Evolutionary conservation across 92 coral and sea anemone genomes (phyloP).

Genomic region (Isaurus tuberculatus): DNA sequence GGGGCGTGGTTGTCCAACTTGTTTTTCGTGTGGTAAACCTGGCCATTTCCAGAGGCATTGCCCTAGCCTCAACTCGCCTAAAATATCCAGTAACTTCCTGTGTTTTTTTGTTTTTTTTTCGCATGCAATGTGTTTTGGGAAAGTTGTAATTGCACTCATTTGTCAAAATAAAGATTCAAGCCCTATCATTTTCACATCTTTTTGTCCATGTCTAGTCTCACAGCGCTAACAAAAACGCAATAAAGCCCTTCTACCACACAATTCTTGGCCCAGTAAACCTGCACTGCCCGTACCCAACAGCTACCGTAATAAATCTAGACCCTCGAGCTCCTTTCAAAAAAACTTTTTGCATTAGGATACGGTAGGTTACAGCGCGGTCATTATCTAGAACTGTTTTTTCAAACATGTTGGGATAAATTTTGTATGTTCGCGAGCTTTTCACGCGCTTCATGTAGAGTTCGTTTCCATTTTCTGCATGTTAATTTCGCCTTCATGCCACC

Average conservation of each 20-base stretch:
- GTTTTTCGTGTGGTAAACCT: background rate
- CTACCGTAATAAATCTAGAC: too few relatives aligned
- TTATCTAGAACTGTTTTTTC: too few relatives aligned
- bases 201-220: background rate
- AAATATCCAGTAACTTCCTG: background rate
- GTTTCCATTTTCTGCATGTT: background rate
- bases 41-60: slow-evolving; percentile 1
- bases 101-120: background rate
- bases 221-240: background rate
- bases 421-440: background rate
- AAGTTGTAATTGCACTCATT: background rate
- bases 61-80: background rate
- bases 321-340: background rate
- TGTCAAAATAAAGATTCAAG: background rate
- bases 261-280: background rate
- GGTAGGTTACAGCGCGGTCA: too few relatives aligned
- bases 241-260: background rate
- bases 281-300: too few relatives aligned
- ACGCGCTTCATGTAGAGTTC: background rate
- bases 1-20: background rate
- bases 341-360: too few relatives aligned
- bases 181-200: background rate
- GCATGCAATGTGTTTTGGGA: background rate
- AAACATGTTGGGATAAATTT: too few relatives aligned
- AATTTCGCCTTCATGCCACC: background rate